Conservation (phyloP, 2,888 invertebrate species). For the Fabriciana adippe region DNA sequence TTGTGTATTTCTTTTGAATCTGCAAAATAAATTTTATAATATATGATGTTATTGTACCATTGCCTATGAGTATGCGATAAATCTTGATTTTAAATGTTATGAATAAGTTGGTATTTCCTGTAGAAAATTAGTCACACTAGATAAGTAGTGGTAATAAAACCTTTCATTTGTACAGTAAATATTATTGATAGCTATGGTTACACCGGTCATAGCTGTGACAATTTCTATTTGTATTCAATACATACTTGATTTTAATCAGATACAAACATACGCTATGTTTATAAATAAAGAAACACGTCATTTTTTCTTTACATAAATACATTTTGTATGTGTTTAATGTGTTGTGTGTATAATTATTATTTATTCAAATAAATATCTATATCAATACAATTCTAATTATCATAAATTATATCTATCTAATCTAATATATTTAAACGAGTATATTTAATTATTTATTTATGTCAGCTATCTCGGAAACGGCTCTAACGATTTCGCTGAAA, state of each 20-base stretch:
- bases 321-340: background rate
- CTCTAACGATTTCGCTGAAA: too few species aligned
- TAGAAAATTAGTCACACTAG: slow-evolving; percentile 1
- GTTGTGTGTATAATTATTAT: too few species aligned
- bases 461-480: too few species aligned
- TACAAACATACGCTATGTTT: slow-evolving; percentile 9
- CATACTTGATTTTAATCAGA: slow-evolving; percentile 5
- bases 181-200: slow-evolving; percentile 9
- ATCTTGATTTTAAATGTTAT: background rate
- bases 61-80: too few species aligned
- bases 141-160: slow-evolving; percentile 1
- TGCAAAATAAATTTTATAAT: too few species aligned
- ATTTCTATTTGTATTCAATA: slow-evolving; percentile 9
- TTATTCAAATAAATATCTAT: too few species aligned
- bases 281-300: slow-evolving; percentile 15
- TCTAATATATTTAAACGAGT: too few species aligned
- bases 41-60: too few species aligned
- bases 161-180: background rate
- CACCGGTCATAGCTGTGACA: background rate
- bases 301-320: background rate
- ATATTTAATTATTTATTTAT: too few species aligned
- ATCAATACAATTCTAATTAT: too few species aligned
- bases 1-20: too few species aligned
- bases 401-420: too few species aligned
- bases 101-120: background rate